Evolutionary conservation across 30 jellyfish, hydroid and myxozoan species (phyloP), one percentile per base, ranked within the genome.

Genomic region (Hydractinia echinata): DNA sequence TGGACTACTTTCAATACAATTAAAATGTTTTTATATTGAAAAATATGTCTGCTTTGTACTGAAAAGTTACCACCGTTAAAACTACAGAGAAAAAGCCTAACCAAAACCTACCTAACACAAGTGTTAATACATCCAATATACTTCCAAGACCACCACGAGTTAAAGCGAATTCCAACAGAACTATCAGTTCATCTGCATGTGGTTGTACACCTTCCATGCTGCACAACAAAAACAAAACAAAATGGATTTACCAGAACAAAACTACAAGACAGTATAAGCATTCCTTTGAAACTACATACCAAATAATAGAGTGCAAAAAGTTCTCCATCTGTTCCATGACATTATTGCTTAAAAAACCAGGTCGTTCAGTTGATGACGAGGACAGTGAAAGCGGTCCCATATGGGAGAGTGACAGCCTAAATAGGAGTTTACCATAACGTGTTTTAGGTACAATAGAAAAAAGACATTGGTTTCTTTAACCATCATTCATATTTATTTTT

Each of bases 71-170:
- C 44, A 30, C 1, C 69, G 18, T 58, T 58, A 13, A 58, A 11
- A 11, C 19, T 58, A 13, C 15, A 58, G n/a, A 11, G 13, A 15
- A 39, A 77, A 77, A 69, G 8, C 52, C 0, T 0, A 67, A 13
- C 30, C n/a, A 55, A 76, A 49, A 16, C 87, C 79, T 79, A 93
- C 99, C 91, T 15, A 67, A 79, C 13, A 93, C 71, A 18, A 87
- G 87, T 54, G 58, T 87, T 71, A 93, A 82, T 8, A 81, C 96
- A 61, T 87, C 96, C 60, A 84, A 53, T 54, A 93, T 77, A 77
- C 99, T 93, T 19, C 99, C 99, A 11, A 93, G 79, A 68, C 95
- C 84, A 50, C 99, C 99, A 55, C 99, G 88, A 39, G 99, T 95
- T 20, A 93, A 68, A 1, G 95, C 88, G 61, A 93, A 93, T 72